Percentiles rank a stretch among this genome's conserved stretches.
Evolutionary conservation across 2,888 invertebrate species (phyloP).

Genomic region (Gisinianus flammeolus): DNA sequence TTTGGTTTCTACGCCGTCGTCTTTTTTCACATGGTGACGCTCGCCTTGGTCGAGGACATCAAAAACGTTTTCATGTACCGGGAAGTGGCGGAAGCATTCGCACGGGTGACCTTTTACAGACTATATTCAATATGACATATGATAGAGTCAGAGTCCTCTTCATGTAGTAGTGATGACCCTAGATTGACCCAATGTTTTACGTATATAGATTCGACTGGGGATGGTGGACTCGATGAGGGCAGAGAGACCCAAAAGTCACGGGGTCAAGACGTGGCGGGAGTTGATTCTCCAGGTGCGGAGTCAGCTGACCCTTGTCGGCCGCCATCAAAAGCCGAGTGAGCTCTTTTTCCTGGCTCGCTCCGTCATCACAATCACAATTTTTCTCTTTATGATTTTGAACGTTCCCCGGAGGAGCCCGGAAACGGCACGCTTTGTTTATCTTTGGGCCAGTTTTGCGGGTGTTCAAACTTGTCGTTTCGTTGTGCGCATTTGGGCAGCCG

Average conservation of each 20-base stretch:
- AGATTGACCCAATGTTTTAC: too few species aligned
- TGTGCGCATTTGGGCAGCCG: not conserved
- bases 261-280: not conserved
- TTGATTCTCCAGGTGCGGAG: not conserved
- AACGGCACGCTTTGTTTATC: not conserved
- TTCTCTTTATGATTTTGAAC: not conserved
- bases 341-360: not conserved
- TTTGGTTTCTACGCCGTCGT: too few species aligned
- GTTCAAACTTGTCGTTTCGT: not conserved
- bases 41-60: not conserved
- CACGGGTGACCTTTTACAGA: not conserved
- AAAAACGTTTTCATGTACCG: not conserved
- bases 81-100: not conserved
- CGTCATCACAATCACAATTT: not conserved
- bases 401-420: not conserved
- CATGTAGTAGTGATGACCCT: too few species aligned
- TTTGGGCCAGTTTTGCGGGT: not conserved
- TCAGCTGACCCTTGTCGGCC: not conserved
- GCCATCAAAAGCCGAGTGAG: not conserved
- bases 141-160: not conserved
- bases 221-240: not conserved
- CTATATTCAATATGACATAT: too few species aligned
- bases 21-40: too few species aligned
- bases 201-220: not conserved
- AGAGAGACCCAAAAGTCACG: not conserved